Evolutionary conservation across 1,140 invertebrate species (phyloP), one percentile per base, ranked within the genome.

Genomic region (Lordiphosa stackelbergi): DNA sequence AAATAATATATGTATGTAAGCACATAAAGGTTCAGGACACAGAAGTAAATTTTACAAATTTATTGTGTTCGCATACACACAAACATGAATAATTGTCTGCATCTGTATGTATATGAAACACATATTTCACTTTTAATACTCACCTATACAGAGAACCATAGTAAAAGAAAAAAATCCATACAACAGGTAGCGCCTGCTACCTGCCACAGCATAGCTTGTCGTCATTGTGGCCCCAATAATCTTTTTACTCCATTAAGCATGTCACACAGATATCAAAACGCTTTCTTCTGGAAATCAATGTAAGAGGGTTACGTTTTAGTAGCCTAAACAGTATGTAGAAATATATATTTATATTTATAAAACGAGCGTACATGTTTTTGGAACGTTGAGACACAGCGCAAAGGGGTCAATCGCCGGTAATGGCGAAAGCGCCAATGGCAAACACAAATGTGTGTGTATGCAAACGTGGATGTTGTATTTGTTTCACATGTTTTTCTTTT

Each of bases 361-460:
- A 40, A 40, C 0, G 31, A 24, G 34, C 19, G 7, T 19, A 16
- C 4, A 38, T 22, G 10, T 19, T 36, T 35, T 6, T 8, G 12
- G 5, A n/a, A 9, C 11, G 7, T 45, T 31, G 28, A 40, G 37
- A 38, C 37, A 38, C 19, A 19, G 19, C 19, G 19, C 37, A 38
- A 45, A 16, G 42, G 24, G 42, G 42, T 45, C 42, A 36, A 31
- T 53, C 28, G 38, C 51, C 38, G 51, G 51, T 53, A 12, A 53
- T 42, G 51, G 51, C 51, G 51, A 53, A 53, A 53, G 51, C 24
- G 38, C 16, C 35, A 36, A n/a, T 38, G 35, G n/a, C 42, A 55
- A 45, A 22, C 22, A 35, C 53, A 13, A 38, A 16, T 34, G 34
- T 16, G 19, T 35, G n/a, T 40, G 12, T 43, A 58, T 42, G 6